These are phyloP conservation scores for Apamea anceps DNA, from an alignment of 2,888 invertebrate genomes.

Conservation along the genomic window DNA sequence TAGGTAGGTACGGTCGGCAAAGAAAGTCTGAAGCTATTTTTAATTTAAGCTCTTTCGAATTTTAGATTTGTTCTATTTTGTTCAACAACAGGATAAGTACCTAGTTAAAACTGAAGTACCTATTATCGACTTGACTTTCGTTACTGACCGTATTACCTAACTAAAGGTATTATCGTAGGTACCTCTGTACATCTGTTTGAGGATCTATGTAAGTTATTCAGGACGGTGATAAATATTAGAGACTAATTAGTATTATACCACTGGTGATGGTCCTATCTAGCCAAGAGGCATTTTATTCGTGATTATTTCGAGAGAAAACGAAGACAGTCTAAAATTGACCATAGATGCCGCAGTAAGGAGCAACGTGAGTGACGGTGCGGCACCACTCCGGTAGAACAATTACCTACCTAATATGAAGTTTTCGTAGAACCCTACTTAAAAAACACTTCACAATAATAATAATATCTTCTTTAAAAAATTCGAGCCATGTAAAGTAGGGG, in stretches of 20 bases:
- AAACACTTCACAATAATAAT: too few relatives aligned
- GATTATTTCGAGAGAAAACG: background rate
- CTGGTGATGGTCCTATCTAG: background rate
- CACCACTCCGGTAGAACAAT: background rate
- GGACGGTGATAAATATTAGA: background rate
- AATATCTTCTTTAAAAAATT: background rate
- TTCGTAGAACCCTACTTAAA: background rate
- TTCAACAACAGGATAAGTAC: background rate
- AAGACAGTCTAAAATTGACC: background rate
- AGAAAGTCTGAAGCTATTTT: background rate
- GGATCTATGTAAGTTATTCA: background rate
- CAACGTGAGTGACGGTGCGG: background rate
- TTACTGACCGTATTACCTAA: background rate
- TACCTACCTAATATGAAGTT: background rate
- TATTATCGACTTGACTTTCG: background rate
- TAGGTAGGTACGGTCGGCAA: background rate
- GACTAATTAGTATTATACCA: background rate
- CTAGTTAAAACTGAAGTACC: background rate
- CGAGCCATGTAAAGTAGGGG: background rate
- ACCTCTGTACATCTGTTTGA: background rate
- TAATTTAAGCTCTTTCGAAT: too few relatives aligned
- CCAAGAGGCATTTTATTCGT: background rate
- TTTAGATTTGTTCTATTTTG: background rate
- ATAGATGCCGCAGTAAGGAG: background rate
- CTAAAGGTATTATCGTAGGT: background rate